phyloP scores from a whole-genome alignment of 2,797 vertebrate genomes.

The Halcyon badia region DNA sequence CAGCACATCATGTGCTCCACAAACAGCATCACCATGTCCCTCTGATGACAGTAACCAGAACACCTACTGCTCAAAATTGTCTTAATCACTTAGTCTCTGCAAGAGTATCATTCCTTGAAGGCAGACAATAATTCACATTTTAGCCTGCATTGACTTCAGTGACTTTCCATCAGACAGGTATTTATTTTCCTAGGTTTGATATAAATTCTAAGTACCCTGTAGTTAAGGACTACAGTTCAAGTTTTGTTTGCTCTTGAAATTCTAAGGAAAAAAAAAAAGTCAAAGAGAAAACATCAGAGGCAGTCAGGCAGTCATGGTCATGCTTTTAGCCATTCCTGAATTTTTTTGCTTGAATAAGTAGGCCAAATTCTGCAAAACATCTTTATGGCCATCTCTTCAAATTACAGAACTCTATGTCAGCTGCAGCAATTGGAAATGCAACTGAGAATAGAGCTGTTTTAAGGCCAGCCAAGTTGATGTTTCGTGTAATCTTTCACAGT shows the following conservation, averaged over 20 bases:
- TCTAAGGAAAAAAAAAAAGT: neutral
- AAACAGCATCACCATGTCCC: neutral
- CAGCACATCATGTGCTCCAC: neutral
- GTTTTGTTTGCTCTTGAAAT: neutral
- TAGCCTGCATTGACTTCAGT: neutral
- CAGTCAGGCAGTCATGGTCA: neutral
- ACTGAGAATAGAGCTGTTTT: constrained; percentile 61
- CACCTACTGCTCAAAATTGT: neutral
- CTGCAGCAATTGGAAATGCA: constrained; percentile 64
- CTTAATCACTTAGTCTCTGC: neutral
- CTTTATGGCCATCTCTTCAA: constrained; percentile 62
- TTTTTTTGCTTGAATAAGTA: neutral
- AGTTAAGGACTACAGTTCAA: neutral
- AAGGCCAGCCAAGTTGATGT: constrained; percentile 71
- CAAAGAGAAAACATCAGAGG: neutral
- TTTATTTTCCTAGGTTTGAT: neutral
- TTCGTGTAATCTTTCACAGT: constrained; percentile 74
- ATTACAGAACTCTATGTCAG: constrained; percentile 61
- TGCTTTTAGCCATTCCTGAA: neutral
- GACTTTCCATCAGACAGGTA: neutral
- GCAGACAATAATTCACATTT: neutral
- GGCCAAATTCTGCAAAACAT: constrained; percentile 6
- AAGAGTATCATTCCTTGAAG: neutral
- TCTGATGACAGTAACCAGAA: neutral
- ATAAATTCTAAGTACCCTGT: neutral